phyloP scores from a whole-genome alignment of 2,888 invertebrate genomes.

The Heliconius sara region DNA sequence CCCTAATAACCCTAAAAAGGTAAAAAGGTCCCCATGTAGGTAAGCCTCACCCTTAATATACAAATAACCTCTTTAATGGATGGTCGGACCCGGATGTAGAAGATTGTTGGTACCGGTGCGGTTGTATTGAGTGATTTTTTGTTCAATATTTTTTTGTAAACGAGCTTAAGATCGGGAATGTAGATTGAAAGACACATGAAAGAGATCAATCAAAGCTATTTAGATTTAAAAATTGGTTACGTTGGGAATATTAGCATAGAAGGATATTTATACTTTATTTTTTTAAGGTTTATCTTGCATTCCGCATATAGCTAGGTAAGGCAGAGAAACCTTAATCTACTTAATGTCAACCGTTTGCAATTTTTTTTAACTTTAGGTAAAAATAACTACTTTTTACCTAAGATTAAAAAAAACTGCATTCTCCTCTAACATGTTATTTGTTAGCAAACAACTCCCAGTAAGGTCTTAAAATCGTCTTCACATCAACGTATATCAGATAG shows the following conservation, averaged over 20 bases:
- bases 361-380: no score
- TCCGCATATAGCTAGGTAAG: no score
- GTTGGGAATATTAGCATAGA: neutral
- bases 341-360: neutral
- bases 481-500: constrained; percentile 22
- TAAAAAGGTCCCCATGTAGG: neutral
- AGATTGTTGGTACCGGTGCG: constrained; percentile 57
- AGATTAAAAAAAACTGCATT: constrained; percentile 19
- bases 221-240: neutral
- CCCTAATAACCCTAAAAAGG: constrained; percentile 19
- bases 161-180: constrained; percentile 30
- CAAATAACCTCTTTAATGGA: constrained; percentile 28
- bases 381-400: neutral
- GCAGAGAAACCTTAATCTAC: neutral
- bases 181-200: constrained; percentile 31
- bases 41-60: constrained; percentile 12
- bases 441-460: constrained; percentile 37
- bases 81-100: constrained; percentile 63
- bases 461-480: constrained; percentile 14
- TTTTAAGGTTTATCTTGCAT: no score
- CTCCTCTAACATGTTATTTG: constrained; percentile 43
- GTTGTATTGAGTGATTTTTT: constrained; percentile 47
- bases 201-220: constrained; percentile 21
- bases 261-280: no score
- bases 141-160: constrained; percentile 31